Evolutionary conservation across 2,888 invertebrate species (phyloP).

Genomic region (Macaria liturata): DNA sequence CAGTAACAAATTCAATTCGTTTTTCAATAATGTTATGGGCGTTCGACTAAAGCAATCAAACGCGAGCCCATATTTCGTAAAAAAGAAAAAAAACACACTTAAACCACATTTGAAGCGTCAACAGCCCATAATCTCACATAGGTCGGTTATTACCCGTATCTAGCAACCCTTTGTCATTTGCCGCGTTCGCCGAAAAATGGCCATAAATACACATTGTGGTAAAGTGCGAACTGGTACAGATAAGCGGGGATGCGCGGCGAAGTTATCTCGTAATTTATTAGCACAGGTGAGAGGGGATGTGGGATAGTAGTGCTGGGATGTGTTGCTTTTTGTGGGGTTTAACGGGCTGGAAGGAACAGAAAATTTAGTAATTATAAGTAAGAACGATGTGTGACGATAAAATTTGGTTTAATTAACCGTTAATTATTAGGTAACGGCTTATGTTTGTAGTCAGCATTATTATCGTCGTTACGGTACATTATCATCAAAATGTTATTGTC

Average conservation of each 20-base stretch:
- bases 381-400: too few relatives aligned
- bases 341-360: too few relatives aligned
- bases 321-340: not conserved
- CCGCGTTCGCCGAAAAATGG: constrained; percentile 43
- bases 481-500: too few relatives aligned
- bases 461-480: too few relatives aligned
- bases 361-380: too few relatives aligned
- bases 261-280: constrained; percentile 48
- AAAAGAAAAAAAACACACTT: not conserved
- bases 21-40: too few relatives aligned
- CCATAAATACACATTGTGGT: constrained; percentile 58
- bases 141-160: constrained; percentile 28
- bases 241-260: constrained; percentile 46
- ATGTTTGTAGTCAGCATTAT: too few relatives aligned
- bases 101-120: constrained; percentile 19
- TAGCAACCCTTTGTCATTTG: constrained; percentile 43
- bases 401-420: too few relatives aligned
- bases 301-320: not conserved
- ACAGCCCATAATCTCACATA: constrained; percentile 23
- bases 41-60: too few relatives aligned
- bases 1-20: too few relatives aligned
- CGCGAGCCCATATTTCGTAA: too few relatives aligned
- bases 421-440: too few relatives aligned
- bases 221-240: constrained; percentile 53
- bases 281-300: constrained; percentile 42